A percentile compares a stretch with the other conserved stretches of the same genome.
phyloP scores from a whole-genome alignment of 1,140 invertebrate species.

The Cheumatopsyche charites region DNA sequence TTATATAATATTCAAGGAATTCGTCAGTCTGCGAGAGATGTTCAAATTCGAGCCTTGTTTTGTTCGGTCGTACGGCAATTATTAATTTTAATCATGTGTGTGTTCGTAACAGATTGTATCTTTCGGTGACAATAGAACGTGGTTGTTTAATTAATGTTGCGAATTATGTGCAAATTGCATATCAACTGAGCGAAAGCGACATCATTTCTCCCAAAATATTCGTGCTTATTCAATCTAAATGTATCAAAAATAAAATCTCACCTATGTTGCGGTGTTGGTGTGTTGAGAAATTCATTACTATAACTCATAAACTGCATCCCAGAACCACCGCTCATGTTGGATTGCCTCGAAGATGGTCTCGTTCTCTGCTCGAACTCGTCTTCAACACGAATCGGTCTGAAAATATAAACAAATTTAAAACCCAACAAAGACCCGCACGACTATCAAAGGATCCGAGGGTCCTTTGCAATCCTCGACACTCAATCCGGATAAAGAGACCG shows the following conservation, averaged over 20 bases:
- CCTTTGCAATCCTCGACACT: too few species aligned
- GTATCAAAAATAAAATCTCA: conserved; percentile 4
- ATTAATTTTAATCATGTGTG: background rate
- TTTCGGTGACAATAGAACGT: background rate
- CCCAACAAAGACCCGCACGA: too few species aligned
- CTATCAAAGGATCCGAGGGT: too few species aligned
- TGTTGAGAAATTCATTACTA: conserved; percentile 54
- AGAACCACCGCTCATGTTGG: conserved; percentile 45
- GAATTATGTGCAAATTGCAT: background rate
- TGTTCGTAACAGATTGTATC: background rate
- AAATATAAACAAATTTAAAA: background rate
- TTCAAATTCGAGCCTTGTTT: too few species aligned
- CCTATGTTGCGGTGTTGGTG: conserved; percentile 47
- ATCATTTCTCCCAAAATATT: too few species aligned
- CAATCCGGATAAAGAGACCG: too few species aligned
- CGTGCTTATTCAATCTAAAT: too few species aligned
- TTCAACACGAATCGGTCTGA: conserved; percentile 42
- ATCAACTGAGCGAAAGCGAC: too few species aligned
- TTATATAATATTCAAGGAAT: too few species aligned
- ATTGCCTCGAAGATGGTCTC: conserved; percentile 44
- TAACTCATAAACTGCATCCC: conserved; percentile 54
- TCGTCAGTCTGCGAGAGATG: too few species aligned
- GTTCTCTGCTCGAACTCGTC: conserved; percentile 41
- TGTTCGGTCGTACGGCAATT: too few species aligned
- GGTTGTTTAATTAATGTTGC: too few species aligned